Evolutionary conservation across 1,140 invertebrate species (phyloP), one percentile per base, ranked within the genome.

Genomic region (Drosophila suzukii): DNA sequence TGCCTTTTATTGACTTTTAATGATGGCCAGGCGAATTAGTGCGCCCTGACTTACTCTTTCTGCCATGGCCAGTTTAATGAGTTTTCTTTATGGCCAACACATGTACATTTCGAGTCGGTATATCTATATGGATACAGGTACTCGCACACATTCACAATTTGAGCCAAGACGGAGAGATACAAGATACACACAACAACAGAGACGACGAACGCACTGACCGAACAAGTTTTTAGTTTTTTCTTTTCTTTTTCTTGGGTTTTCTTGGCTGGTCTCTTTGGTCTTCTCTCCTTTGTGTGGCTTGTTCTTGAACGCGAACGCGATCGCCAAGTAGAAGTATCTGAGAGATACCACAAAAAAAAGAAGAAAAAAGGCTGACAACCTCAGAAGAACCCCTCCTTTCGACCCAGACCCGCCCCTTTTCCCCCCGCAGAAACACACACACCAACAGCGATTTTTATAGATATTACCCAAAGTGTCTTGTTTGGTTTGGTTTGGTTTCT

Each of bases 401-500:
- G 47, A 57, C 53, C 54, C 53, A 15, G 63, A 27, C 55, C 20
- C 39, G 60, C 57, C 57, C 20, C 57, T 34, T 46, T 15, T 15
- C 15, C 27, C 24, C 15, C 12, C 17, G 24, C 11, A 11, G 12
- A 38, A 27, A 34, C 47, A 43, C 61, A 57, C 41, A 43, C 43
- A 63, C 43, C 54, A 55, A 78, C 74, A 81, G 70, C 82, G 86
- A 86, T 86, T 86, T 86, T 86, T 81, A 86, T 78, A 86, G 75
- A 85, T 86, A 86, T 78, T 86, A 86, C 78, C 82, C 79, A 86
- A 83, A 88, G 80, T 89, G 79, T 86, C 75, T 85, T 81, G 62
- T 76, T 75, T 51, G 27, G 79, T 78, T 56, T 47, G 44, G 51
- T 51, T 36, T 54, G 15, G 36, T 47, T 41, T 61, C 55, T 44